These are phyloP conservation scores for Nasua narica DNA, from an alignment of 2,797 vertebrate species.

Conservation along the genomic window DNA sequence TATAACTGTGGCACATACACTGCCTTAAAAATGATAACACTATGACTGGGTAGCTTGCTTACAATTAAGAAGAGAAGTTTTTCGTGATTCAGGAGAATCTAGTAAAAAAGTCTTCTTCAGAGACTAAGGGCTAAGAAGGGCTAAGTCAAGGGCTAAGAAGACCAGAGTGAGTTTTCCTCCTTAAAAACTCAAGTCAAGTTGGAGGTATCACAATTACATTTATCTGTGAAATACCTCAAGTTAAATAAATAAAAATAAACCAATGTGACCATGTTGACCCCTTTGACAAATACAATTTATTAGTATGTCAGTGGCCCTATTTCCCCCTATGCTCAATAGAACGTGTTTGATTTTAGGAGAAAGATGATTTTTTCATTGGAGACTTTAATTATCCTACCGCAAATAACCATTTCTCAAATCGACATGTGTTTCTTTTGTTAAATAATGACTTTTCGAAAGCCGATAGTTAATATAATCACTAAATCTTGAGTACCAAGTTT, in stretches of 20 bases:
- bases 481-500: neutral
- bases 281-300: neutral
- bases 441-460: neutral
- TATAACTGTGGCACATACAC: neutral
- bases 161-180: neutral
- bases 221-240: neutral
- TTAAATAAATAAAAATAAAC: slow-evolving; percentile 39
- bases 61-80: neutral
- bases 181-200: neutral
- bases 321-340: neutral
- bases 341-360: slow-evolving; percentile 32
- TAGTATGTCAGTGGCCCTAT: neutral
- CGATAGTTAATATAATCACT: neutral
- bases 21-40: neutral
- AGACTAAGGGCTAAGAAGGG: neutral
- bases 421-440: neutral
- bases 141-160: neutral
- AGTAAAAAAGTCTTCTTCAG: neutral
- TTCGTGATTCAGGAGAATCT: neutral
- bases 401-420: slow-evolving; percentile 6
- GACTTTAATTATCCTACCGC: neutral
- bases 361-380: slow-evolving; percentile 15
- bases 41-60: neutral
- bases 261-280: neutral
- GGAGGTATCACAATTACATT: neutral